Evolutionary conservation across 2,888 invertebrate genomes (phyloP), one percentile per base, ranked within the genome.

Genomic region (Tenthredo amoena): DNA sequence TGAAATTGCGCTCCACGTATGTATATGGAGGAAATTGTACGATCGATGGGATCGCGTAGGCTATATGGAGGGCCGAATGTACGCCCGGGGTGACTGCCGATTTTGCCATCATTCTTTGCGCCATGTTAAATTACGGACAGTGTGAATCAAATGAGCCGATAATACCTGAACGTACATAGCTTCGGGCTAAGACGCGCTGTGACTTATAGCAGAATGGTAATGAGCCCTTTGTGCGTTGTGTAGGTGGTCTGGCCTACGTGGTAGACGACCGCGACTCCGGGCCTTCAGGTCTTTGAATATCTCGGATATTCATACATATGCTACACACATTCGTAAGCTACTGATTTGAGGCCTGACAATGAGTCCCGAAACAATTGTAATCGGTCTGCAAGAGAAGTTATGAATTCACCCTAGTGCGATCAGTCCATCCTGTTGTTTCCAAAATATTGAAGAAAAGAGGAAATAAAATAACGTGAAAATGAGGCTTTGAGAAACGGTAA

Each of bases 101-200:
- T 90, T 90, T 88, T 84, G 87, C 89, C 90, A 90, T 90, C 87
- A 87, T 86, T 88, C 87, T 84, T 86, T 82, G 85, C 84, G 79
- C 84, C 88, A 81, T 68, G 68, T 71, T 83, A 91, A 91, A 91
- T 91, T 91, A 91, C 89, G 90, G 89, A 88, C 89, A 89, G 90
- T 90, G 89, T 88, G 91, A 91, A 91, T 90, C 86, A 89, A 91
- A 91, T 89, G 89, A 91, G 89, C 87, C 90, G 91, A 90, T 91
- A 91, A 91, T 91, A 88, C 86, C 86, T 88, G 90, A 91, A 91
- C 91, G 87, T 88, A 91, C 91, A 90, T 89, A 90, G 91, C 91
- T 89, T 87, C 87, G 86, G 88, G 91, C 89, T 85, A 87, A 77
- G 85, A 71, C 50, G 76, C 87, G 86, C 89, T 88, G 88, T 91